Base-by-base conservation (phyloP, 2,797 vertebrate species). In the Melanotaenia trifasciata region DNA sequence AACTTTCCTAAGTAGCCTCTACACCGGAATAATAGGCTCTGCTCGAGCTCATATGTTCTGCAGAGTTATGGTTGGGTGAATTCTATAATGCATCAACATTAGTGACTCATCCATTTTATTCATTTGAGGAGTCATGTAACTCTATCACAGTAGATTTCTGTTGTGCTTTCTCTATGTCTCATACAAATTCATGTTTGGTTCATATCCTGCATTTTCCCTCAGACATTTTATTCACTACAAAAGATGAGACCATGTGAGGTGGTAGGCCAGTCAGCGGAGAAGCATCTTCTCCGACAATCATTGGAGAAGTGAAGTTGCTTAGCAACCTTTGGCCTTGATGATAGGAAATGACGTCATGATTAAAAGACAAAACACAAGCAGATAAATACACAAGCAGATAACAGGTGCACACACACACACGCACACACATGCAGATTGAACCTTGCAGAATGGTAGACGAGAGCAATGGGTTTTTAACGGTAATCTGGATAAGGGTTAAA, bases 321-420 rank as follows among this genome's bases (percentile, higher is more conserved):
- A 93, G 94, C 93, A 94, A 94, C 94, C 92, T 94, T 94, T 94
- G 91, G 92, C 94, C 93, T 94, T 84, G 90, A 86, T 84, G 86
- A 90, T 83, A 88, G 89, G 79, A 93, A 93, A 88, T 89, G 72
- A 92, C 90, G 87, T 80, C 74, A 87, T 3, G 43, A 71, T 67
- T 77, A 57, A 58, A 26, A 70, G 74, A 84, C 59, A 77, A 81
- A 83, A 87, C 74, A 86, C 40, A 78, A 61, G 58, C 66, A 76
- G 70, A 79, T 75, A 40, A 53, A 80, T 22, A 60, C 40, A 64
- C 62, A 26, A 35, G 32, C 58, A 3, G 59, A 79, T 51, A 74
- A 72, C 78, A 80, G 72, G 73, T 78, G 67, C 70, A 74, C 68
- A 75, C 54, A 54, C 26, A 10, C 13, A 5, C 51, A 70, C 66